Base-by-base conservation (phyloP, 2,797 vertebrate genomes). In the Macropodus opercularis region DNA sequence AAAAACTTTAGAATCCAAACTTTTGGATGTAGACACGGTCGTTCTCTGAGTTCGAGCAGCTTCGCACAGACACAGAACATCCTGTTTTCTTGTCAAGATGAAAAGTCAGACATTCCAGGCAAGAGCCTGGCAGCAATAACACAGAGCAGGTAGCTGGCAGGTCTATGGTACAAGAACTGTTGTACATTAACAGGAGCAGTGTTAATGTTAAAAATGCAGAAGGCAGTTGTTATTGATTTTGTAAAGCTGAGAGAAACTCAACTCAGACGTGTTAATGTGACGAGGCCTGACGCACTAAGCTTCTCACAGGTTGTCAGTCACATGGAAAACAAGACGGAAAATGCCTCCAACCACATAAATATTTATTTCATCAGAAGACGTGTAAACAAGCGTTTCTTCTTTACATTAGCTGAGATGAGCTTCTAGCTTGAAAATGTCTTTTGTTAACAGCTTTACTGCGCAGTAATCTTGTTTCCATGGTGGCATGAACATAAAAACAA, bases 161-260 rank as follows among this genome's bases (percentile, higher is more conserved):
- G 14, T 29, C 21, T 15, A 31, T 39, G 22, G 26, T 34, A 21
- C 21, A 72, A 39, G 17, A 46, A 22, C n/a, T n/a, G n/a, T n/a
- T n/a, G n/a, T n/a, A n/a, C n/a, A n/a, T n/a, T n/a, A n/a, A n/a
- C n/a, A n/a, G n/a, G n/a, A n/a, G 8, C 5, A 17, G n/a, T 44
- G 50, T 26, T n/a, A 54, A 40, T 36, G 29, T 56, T 44, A 27
- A 50, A 27, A 59, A 52, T 19, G 46, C 49, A 9, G 8, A 23
- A 63, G 29, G 2, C 12, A 52, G 18, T 0, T 1, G 36, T 50
- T 62, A 65, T 34, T 34, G 62, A 73, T 54, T 17, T 31, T 5
- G 0, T 11, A 34, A 47, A 42, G 59, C 63, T 64, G 17, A 32
- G 36, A 26, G 26, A 59, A 46, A 40, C 52, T 38, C 36, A 56